These are phyloP conservation scores for Baryphthengus martii DNA, from an alignment of 2,113 vertebrate genomes.

Conservation along the genomic window DNA sequence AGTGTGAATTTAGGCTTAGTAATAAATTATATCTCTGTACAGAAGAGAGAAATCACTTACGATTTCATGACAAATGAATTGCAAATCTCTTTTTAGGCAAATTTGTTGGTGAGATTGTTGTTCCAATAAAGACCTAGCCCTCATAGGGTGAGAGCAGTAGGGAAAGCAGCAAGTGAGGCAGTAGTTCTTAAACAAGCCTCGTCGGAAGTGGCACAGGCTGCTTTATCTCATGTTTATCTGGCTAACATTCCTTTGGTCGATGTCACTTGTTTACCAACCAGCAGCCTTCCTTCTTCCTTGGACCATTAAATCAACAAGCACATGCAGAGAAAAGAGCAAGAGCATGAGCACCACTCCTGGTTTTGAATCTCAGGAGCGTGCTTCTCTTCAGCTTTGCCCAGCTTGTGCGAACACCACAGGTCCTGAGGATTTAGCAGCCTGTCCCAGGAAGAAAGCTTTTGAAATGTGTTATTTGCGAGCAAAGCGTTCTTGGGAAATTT, in stretches of 20 bases:
- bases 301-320: conserved; percentile 4
- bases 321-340: background rate
- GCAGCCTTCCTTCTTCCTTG: conserved; percentile 14
- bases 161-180: background rate
- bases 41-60: background rate
- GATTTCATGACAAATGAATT: background rate
- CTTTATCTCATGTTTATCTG: conserved; percentile 49
- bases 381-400: background rate
- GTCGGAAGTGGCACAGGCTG: background rate
- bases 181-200: background rate
- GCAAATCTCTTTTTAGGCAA: background rate
- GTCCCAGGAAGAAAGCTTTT: background rate
- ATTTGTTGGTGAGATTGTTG: conserved; percentile 1
- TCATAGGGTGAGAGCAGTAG: background rate
- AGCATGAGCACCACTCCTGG: background rate
- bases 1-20: background rate
- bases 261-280: conserved; percentile 44
- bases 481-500: background rate
- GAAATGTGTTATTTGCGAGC: background rate
- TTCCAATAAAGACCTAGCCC: background rate
- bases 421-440: background rate
- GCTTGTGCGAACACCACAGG: background rate
- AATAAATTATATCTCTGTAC: background rate
- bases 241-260: conserved; percentile 65
- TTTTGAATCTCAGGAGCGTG: background rate